Conservation (phyloP, 2,797 vertebrate species). For the Falco columbarius region DNA sequence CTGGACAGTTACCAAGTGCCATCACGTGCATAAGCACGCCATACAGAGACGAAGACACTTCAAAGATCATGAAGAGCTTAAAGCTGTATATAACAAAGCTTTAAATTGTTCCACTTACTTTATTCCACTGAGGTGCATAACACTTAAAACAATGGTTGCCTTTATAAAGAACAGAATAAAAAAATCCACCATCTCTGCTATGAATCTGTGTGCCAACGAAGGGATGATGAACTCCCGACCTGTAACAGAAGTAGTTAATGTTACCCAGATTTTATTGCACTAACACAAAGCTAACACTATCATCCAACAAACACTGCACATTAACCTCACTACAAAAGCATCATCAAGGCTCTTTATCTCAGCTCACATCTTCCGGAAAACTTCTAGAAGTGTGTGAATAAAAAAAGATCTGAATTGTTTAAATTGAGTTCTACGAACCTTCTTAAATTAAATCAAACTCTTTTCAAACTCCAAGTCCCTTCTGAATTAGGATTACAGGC, state of each 20-base stretch:
- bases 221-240: constrained; percentile 92
- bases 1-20: neutral
- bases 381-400: neutral
- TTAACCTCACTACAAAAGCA: neutral
- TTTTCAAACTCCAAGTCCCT: neutral
- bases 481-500: neutral
- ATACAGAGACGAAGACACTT: neutral
- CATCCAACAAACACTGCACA: neutral
- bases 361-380: neutral
- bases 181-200: constrained; percentile 96
- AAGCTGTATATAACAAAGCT: neutral
- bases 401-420: neutral
- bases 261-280: constrained; percentile 5
- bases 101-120: constrained; percentile 86
- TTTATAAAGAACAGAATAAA: constrained; percentile 96
- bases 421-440: neutral
- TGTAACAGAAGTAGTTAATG: constrained; percentile 59
- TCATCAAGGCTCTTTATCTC: neutral
- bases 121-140: constrained; percentile 95
- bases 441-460: neutral
- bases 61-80: neutral
- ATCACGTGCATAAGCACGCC: neutral
- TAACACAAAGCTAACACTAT: neutral
- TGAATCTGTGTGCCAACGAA: constrained; percentile 90
- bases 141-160: constrained; percentile 91